Evolutionary conservation across 2,888 invertebrate genomes (phyloP), one percentile per base, ranked within the genome.

Genomic region (Epinotia brunnichana): DNA sequence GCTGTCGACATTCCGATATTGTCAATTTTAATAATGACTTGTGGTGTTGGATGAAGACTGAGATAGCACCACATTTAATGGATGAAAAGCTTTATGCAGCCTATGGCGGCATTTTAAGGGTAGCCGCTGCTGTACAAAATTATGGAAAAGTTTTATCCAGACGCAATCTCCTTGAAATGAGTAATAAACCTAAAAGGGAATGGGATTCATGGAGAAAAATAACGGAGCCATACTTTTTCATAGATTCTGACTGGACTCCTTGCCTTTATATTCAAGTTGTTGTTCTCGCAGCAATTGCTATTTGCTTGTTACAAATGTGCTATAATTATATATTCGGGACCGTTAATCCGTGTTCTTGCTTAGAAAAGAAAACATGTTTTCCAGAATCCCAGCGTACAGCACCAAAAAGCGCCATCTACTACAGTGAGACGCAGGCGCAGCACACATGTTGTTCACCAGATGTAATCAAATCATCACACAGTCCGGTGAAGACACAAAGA

Each of bases 1-100:
- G 76, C 9, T 93, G 93, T 76, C 86, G 92, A 1, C 91, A 91
- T 76, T 73, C 83, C 0, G 92, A 92, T 77, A 91, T 91, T 63
- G 84, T 90, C 2, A 89, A 85, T 76, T 92, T 92, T 64, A 91
- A 92, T 75, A 90, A 88, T 69, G 90, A 90, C 29, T 76, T 93
- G 54, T 92, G 92, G 92, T 88, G 89, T 73, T 93, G 92, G 92
- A 88, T 93, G 90, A 91, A 91, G 76, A 85, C 85, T 17, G 87
- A 90, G 11, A 87, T 93, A 0, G 90, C 92, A 3, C 88, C 91
- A 7, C 91, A 89, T 76, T 82, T 93, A 4, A 76, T 81, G 1
- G 91, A 92, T 57, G 92, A 92, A 70, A 86, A 87, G 62, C 79
- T 92, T 53, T 93, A 90, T 69, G 79, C 89, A 13, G 91, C 92